These are phyloP conservation scores for Coregonus clupeaformis DNA, from an alignment of 2,113 vertebrate species.

Conservation along the genomic window DNA sequence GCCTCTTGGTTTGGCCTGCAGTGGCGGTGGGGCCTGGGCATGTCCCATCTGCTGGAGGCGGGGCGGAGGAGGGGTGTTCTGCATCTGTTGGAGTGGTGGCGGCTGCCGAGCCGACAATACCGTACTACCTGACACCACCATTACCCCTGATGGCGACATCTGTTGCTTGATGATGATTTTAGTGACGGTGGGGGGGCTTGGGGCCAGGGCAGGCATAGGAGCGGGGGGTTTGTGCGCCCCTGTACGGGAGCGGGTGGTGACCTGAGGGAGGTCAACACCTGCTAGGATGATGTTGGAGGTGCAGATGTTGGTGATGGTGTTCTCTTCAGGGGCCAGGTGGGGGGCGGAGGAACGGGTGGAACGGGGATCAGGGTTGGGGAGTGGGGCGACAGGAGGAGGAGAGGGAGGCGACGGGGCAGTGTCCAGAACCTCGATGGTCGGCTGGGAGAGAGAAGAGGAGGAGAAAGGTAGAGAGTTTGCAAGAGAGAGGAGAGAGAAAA, in stretches of 20 bases:
- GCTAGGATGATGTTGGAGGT: constrained; percentile 80
- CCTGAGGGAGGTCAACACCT: constrained; percentile 51
- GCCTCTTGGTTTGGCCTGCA: constrained; percentile 74
- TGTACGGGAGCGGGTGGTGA: constrained; percentile 73
- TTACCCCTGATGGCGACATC: constrained; percentile 71
- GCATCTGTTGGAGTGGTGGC: constrained; percentile 84
- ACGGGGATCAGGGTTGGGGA: constrained; percentile 13
- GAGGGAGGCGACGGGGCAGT: constrained; percentile 65
- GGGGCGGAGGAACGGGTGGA: constrained; percentile 39
- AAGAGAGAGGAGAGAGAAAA: not conserved
- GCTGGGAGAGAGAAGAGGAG: constrained; percentile 27
- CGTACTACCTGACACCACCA: constrained; percentile 62
- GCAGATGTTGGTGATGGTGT: constrained; percentile 82
- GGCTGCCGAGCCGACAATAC: constrained; percentile 78
- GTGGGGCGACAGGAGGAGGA: not conserved
- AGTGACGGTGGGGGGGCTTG: constrained; percentile 65
- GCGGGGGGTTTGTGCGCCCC: constrained; percentile 66
- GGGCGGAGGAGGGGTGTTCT: constrained; percentile 73
- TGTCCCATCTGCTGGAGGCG: constrained; percentile 77
- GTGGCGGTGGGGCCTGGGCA: constrained; percentile 68
- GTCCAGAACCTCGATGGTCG: constrained; percentile 70
- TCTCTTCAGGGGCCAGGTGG: constrained; percentile 72
- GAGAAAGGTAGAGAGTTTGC: not conserved
- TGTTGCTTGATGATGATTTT: constrained; percentile 87
- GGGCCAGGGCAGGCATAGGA: constrained; percentile 39